A percentile compares a stretch with the other conserved stretches of the same genome.
These are phyloP conservation scores for Cyclargus thomasi DNA, from an alignment of 1,140 invertebrate genomes.

Conservation along the genomic window DNA sequence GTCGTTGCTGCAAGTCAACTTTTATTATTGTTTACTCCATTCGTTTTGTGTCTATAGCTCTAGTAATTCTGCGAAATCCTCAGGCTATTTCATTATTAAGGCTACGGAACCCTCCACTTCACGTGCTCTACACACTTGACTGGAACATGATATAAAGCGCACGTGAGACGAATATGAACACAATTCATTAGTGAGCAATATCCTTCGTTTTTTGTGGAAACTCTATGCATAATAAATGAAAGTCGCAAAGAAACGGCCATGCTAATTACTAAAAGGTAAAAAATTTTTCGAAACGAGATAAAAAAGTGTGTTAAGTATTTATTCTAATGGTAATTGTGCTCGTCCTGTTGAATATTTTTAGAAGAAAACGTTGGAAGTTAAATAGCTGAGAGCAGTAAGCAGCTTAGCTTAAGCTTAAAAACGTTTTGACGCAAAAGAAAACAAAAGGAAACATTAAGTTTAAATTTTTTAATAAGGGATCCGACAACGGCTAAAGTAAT, in stretches of 20 bases:
- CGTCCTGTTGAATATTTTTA: neutral
- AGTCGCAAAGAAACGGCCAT: neutral
- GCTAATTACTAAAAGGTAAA: neutral
- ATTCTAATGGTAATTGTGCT: neutral
- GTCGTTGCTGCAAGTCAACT: too few relatives aligned
- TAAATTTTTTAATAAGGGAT: too few relatives aligned
- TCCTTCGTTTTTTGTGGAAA: neutral
- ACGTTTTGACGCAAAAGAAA: too few relatives aligned
- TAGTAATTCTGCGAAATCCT: too few relatives aligned
- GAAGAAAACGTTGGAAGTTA: neutral
- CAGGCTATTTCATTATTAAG: too few relatives aligned
- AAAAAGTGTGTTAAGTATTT: neutral
- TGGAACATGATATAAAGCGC: neutral
- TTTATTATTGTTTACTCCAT: too few relatives aligned
- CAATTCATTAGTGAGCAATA: constrained; percentile 11
- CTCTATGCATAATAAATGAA: constrained; percentile 11
- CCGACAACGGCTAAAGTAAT: too few relatives aligned
- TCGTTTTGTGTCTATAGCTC: too few relatives aligned
- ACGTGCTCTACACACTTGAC: neutral
- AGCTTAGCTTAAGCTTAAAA: neutral
- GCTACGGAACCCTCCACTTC: too few relatives aligned
- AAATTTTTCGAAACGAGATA: neutral
- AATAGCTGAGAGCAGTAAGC: neutral
- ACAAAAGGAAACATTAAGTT: too few relatives aligned
- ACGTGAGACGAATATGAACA: constrained; percentile 8